Percentiles rank a stretch among this genome's conserved stretches.
Conservation (phyloP, 2,113 vertebrate species). For the Odocoileus virginianus region DNA sequence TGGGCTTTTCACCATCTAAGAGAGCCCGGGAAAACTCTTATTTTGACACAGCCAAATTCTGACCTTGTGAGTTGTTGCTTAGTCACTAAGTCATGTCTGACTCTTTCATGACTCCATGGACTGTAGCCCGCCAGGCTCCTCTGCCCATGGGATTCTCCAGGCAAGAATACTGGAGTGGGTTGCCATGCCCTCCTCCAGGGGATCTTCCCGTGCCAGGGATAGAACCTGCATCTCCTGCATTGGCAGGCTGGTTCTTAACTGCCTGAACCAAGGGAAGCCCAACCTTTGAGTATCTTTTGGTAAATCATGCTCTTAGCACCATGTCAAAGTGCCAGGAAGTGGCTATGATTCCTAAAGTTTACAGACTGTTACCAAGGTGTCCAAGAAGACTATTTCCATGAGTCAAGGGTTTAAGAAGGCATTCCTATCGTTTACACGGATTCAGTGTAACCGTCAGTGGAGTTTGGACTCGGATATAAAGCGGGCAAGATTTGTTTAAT, state of each 20-base stretch:
- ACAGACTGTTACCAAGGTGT: not conserved
- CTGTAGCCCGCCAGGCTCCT: not conserved
- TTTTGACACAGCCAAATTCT: not conserved
- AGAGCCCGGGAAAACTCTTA: not conserved
- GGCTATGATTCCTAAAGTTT: not conserved
- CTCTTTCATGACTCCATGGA: not conserved
- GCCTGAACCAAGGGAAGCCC: not conserved
- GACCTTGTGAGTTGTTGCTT: not conserved
- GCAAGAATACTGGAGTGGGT: not conserved
- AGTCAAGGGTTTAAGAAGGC: not conserved
- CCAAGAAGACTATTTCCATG: not conserved
- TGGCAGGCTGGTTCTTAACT: not conserved
- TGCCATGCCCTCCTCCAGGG: not conserved
- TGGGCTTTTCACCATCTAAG: not conserved
- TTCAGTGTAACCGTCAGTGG: not conserved
- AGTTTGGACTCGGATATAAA: not conserved
- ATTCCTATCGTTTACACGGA: too few relatives aligned
- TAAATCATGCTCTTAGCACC: not conserved
- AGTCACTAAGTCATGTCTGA: not conserved
- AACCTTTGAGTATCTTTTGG: not conserved
- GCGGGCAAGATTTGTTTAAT: not conserved
- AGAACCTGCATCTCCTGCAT: not conserved
- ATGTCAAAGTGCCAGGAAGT: not conserved
- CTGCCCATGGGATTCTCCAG: not conserved
- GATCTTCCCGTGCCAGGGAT: not conserved